A percentile compares a stretch with the other conserved stretches of the same genome.
These are phyloP conservation scores for Apamea anceps DNA, from an alignment of 2,888 invertebrate genomes.

Conservation along the genomic window DNA sequence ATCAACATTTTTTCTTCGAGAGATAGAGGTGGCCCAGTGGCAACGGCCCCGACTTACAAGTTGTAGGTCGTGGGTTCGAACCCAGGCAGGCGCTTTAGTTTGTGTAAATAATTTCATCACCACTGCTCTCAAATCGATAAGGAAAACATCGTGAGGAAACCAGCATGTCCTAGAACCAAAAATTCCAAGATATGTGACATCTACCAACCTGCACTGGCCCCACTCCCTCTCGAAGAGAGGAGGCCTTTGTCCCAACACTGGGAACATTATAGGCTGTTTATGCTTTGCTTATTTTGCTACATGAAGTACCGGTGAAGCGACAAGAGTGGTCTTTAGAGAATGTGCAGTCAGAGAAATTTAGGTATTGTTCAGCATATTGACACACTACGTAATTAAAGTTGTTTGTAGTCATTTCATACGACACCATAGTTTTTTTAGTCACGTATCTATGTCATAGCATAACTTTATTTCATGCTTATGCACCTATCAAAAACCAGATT, in stretches of 20 bases:
- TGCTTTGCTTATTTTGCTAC: neutral
- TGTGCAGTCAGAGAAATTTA: neutral
- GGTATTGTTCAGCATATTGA: neutral
- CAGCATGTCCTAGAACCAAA: too few relatives aligned
- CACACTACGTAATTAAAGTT: neutral
- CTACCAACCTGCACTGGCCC: too few relatives aligned
- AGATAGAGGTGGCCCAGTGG: too few relatives aligned
- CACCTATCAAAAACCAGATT: neutral
- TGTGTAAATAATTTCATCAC: neutral
- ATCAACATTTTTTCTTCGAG: too few relatives aligned
- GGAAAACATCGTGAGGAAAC: too few relatives aligned
- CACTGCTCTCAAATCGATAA: too few relatives aligned
- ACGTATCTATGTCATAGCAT: neutral
- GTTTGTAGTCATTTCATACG: neutral
- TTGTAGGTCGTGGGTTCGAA: too few relatives aligned
- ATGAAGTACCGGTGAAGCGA: neutral
- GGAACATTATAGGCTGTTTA: neutral
- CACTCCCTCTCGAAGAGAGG: too few relatives aligned
- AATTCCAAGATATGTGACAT: too few relatives aligned
- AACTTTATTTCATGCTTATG: neutral
- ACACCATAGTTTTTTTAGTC: neutral
- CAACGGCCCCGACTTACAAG: too few relatives aligned
- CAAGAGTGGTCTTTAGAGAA: neutral
- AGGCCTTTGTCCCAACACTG: too few relatives aligned
- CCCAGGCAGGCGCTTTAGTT: neutral